phyloP scores from a whole-genome alignment of 2,797 vertebrate species.

The Rhinoraja longicauda region DNA sequence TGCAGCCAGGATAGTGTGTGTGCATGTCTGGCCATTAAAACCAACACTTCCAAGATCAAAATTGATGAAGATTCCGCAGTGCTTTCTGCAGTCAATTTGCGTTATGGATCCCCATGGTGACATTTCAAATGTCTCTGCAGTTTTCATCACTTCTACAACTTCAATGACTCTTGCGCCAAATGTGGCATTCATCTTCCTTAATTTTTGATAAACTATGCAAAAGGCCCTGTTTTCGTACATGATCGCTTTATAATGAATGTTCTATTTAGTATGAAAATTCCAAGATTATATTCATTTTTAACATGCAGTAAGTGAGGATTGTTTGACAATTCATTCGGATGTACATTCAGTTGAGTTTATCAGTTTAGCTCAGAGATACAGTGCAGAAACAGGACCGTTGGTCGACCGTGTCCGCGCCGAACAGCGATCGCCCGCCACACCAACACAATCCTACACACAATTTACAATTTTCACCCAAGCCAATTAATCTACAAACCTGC shows the following conservation, averaged over 20 bases:
- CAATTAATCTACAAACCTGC: too few species aligned
- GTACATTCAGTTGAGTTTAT: not conserved
- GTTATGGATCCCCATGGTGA: not conserved
- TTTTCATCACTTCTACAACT: not conserved
- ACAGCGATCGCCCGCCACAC: too few species aligned
- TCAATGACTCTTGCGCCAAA: not conserved
- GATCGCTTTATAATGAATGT: not conserved
- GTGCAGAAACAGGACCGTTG: too few species aligned
- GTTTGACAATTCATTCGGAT: not conserved
- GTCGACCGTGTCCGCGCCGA: too few species aligned
- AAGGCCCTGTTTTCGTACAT: not conserved
- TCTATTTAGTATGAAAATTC: not conserved
- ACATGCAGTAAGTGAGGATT: not conserved
- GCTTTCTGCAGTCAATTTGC: conserved; percentile 1
- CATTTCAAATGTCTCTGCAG: not conserved
- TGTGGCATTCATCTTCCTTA: not conserved
- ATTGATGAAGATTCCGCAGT: not conserved
- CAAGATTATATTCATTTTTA: not conserved
- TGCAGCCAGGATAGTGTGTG: not conserved
- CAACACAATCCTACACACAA: too few species aligned
- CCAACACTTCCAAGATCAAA: not conserved
- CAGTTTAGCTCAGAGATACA: too few species aligned
- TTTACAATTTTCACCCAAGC: too few species aligned
- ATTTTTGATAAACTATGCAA: not conserved
- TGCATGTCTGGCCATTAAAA: conserved; percentile 26